Percentiles rank a stretch among this genome's conserved stretches.
Conservation (phyloP, 2,888 invertebrate species). For the Drosophila borealis region DNA sequence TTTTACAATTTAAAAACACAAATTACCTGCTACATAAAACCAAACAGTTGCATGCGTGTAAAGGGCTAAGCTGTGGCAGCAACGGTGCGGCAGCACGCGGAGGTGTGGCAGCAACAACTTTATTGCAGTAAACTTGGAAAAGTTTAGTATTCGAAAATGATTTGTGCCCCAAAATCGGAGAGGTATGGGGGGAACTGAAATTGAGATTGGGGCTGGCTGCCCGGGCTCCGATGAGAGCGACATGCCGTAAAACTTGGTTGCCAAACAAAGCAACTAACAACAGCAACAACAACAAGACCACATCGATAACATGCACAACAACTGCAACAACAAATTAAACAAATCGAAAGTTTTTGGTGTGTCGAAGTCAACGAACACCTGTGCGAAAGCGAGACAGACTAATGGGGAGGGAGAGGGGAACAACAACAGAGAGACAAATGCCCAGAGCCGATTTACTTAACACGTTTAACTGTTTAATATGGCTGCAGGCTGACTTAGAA, state of each 20-base stretch:
- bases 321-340: slow-evolving; percentile 65
- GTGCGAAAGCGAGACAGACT: background rate
- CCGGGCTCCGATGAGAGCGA: slow-evolving; percentile 48
- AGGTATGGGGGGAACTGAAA: background rate
- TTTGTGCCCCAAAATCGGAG: slow-evolving; percentile 51
- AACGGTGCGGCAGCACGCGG: background rate
- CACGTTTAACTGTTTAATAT: background rate
- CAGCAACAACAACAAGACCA: slow-evolving; percentile 21
- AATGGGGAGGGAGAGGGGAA: background rate
- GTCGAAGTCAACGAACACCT: slow-evolving; percentile 16
- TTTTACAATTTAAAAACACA: slow-evolving; percentile 76
- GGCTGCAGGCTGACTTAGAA: background rate
- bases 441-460: too few relatives aligned
- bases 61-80: slow-evolving; percentile 1
- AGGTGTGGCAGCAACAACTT: slow-evolving; percentile 66
- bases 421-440: too few relatives aligned
- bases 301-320: slow-evolving; percentile 37
- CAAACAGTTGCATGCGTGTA: slow-evolving; percentile 58
- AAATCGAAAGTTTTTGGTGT: slow-evolving; percentile 60
- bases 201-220: background rate
- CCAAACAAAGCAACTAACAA: slow-evolving; percentile 60
- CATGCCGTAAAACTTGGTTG: slow-evolving; percentile 69
- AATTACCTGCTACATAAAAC: slow-evolving; percentile 74
- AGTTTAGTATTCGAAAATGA: slow-evolving; percentile 76
- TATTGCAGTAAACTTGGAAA: slow-evolving; percentile 71